Base-by-base conservation (phyloP, 1,140 invertebrate species). In the Drosophila lini region DNA sequence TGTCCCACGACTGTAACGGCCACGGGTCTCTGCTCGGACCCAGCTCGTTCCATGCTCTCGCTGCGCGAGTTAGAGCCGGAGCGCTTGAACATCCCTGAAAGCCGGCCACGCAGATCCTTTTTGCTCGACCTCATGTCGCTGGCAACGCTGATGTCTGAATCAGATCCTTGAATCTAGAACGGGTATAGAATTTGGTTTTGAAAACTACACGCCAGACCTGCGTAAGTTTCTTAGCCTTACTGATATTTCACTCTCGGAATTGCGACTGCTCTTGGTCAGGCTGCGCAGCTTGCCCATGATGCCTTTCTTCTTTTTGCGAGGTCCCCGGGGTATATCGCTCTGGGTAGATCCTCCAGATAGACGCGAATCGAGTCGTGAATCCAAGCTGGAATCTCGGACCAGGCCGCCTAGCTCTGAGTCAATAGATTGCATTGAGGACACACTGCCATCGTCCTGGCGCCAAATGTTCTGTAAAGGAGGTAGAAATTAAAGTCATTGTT, bases 221-320 rank as follows among this genome's bases (percentile, higher is more conserved):
- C 0, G 1, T 15, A 5, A 36, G 2, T 3, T 13, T 38, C 3
- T 19, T 8, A 8, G 8, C 22, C 84, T 75, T 41, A 93, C 91
- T 67, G 91, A 92, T 78, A 89, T 78, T 89, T 92, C 91, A 84
- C 91, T 93, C 79, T 92, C 91, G 80, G 90, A 91, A 80, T 91
- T 91, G 67, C 90, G 90, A 36, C 95, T 95, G 1, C 97, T 97
- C 93, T 97, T 98, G 10, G 96, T 97, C 19, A 98, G 92, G 82
- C 96, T 96, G 74, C 96, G 96, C 53, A 98, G 93, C 93, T 97
- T 97, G 31, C 96, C 96, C 84, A 97, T 96, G 47, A 98, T 92
- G 38, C 96, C 94, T 91, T 96, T 96, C 91, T 96, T 96, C 90
- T 97, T 97, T 90, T 96, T 97, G 79, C 97, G 97, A 52, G 95